Base-by-base conservation (phyloP, 1,140 invertebrate genomes). In the Formica exsecta region DNA sequence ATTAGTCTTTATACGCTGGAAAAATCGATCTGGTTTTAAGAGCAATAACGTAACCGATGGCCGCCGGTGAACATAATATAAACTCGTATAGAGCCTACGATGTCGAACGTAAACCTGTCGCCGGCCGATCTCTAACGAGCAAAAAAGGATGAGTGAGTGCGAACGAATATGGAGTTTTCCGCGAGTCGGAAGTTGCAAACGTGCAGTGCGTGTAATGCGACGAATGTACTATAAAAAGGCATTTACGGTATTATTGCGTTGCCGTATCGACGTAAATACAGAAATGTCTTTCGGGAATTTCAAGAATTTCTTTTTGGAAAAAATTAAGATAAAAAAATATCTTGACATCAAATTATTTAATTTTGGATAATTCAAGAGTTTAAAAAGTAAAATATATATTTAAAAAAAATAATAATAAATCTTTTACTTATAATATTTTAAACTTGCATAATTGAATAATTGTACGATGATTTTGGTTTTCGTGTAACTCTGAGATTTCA, bases 91-190 rank as follows among this genome's bases (percentile, higher is more conserved):
- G 4, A 57, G 25, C 19, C 59, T 70, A 25, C 16, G 41, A 22
- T 13, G n/a, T 62, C 9, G 70, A 51, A 75, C 36, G 22, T 22
- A 22, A 22, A 22, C 22, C 54, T 74, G 64, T 61, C 22, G 29
- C 3, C 16, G 13, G 36, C 13, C 25, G 41, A 76, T 76, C 36
- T 73, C 61, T 87, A 84, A 87, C 77, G 44, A 74, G 51, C 62
- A 73, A 86, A 66, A 87, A 86, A 70, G 19, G 11, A 68, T 59
- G 41, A 68, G 51, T 41, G 61, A 76, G 25, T 51, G n/a, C 32
- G 2, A 74, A 59, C 36, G 51, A 62, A 22, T 48, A 29, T 29
- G 16, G 25, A 65, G 59, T 77, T 51, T 51, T 77, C 38, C 11
- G 59, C 7, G 66, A n/a, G 19, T 86, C 68, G 16, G 61, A 59